Evolutionary conservation across 1,140 invertebrate genomes (phyloP), one percentile per base, ranked within the genome.

Genomic region (Pseudachorutes palmiensis): DNA sequence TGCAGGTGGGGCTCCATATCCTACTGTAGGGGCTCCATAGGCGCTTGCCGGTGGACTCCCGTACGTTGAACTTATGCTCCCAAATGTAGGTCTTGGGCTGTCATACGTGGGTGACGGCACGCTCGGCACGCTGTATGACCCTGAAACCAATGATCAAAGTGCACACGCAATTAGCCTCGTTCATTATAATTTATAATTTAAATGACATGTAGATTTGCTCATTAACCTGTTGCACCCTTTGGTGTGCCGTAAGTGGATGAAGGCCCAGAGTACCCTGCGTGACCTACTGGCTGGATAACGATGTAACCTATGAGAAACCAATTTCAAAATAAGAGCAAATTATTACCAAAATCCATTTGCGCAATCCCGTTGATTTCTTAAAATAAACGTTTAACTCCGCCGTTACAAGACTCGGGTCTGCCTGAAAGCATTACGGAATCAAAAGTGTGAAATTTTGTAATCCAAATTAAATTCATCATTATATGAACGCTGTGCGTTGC

Each of bases 91-190:
- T 5, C 14, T 19, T 3, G 51, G 51, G 24, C 51, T 55, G 24
- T 5, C 14, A 24, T 19, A 14, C 3, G 14, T 55, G 12, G 12
- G 24, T 16, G 51, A 12, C 24, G 51, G 51, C 12, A 55, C 12
- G 24, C 51, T 55, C 5, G 51, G 51, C 9, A 55, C 51, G 51
- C 51, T 55, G 51, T 55, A 55, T 3, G 51, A 55, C 51, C 36
- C 36, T 41, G 51, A 55, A 14, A 9, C 36, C 19, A 26, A 55
- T 19, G 24, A 19, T 55, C 24, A 12, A 55, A 55, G 24, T 24
- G 5, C 24, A 16, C 12, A 55, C 36, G 5, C 19, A 41, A 5
- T 41, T 19, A 5, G 19, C 36, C 19, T 41, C 19, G 5, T 16
- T 55, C 5, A 14, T 55, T 55, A 14, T 26, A 5, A 45, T 12